Evolutionary conservation across 2,113 vertebrate species (phyloP).

Genomic region (Ciconia maguari): DNA sequence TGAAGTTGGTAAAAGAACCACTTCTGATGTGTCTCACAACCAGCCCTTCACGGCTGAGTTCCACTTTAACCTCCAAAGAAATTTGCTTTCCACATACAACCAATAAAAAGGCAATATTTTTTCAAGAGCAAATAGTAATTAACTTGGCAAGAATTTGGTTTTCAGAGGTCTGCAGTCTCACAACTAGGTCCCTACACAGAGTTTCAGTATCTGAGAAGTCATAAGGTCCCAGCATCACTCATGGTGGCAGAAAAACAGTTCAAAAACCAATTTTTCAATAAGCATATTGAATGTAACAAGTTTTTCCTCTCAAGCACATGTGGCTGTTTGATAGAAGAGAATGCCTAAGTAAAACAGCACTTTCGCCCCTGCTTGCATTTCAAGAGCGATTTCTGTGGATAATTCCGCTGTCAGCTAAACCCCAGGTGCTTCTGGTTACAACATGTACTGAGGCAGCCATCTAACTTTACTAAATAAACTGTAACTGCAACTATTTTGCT

Average conservation of each 20-base stretch:
- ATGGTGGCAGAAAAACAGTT: not conserved
- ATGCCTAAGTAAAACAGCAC: not conserved
- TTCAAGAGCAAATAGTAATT: not conserved
- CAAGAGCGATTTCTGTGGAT: not conserved
- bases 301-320: not conserved
- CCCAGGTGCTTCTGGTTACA: not conserved
- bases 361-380: not conserved
- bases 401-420: not conserved
- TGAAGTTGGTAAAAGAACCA: not conserved
- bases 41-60: not conserved
- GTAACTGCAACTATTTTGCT: not conserved
- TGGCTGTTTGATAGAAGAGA: not conserved
- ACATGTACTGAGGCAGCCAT: accelerated
- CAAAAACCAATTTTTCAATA: not conserved
- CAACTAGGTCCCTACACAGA: not conserved
- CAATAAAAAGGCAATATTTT: not conserved
- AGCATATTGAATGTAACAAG: not conserved
- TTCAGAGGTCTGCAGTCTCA: not conserved
- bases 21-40: not conserved
- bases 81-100: not conserved
- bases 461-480: not conserved
- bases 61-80: not conserved
- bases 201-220: not conserved
- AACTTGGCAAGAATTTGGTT: not conserved
- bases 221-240: not conserved